Percentiles rank a stretch among this genome's conserved stretches.
phyloP scores from a whole-genome alignment of 37 sponge, comb jelly and placozoan species.

The Eunapius fragilis region DNA sequence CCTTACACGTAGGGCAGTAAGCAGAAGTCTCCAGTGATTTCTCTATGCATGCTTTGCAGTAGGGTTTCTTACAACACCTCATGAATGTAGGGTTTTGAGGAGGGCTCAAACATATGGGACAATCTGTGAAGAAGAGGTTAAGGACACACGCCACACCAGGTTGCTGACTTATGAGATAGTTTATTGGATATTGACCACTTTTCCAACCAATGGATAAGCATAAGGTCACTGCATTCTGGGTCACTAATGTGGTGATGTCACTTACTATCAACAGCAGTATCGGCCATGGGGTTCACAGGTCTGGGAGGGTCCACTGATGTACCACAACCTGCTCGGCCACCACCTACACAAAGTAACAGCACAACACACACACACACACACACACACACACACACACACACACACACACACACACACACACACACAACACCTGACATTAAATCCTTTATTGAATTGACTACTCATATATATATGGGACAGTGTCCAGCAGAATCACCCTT shows the following conservation, averaged over 20 bases:
- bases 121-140: neutral
- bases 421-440: no score
- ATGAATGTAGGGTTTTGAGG: neutral
- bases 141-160: neutral
- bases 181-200: no score
- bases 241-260: neutral
- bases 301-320: neutral
- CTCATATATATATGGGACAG: no score
- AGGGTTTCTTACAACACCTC: neutral
- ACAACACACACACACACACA: neutral
- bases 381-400: neutral
- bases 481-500: no score
- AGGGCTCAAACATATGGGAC: slow-evolving; percentile 23
- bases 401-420: no score
- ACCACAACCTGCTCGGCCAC: neutral
- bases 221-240: neutral
- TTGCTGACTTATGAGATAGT: neutral
- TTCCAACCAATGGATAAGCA: no score
- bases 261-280: neutral
- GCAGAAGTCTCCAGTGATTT: slow-evolving; percentile 12
- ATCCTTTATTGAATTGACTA: no score
- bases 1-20: slow-evolving; percentile 60
- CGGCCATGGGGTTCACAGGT: neutral
- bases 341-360: neutral
- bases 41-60: slow-evolving; percentile 10